These are phyloP conservation scores for Sebastes flavidus DNA, from an alignment of 2,797 vertebrate genomes.

Conservation along the genomic window DNA sequence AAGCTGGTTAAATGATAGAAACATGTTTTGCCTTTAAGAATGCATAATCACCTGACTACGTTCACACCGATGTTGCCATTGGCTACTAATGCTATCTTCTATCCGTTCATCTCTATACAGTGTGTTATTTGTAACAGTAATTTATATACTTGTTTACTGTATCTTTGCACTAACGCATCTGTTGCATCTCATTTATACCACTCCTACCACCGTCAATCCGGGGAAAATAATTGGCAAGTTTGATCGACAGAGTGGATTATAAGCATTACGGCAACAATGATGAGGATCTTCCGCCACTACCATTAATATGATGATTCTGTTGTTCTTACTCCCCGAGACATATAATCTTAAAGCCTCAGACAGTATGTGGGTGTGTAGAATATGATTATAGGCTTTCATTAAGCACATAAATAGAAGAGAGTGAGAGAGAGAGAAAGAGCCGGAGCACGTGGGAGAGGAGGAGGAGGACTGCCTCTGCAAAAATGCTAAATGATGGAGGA, in stretches of 20 bases:
- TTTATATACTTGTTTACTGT: constrained; percentile 36
- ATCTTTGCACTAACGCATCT: constrained; percentile 44
- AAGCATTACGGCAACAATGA: constrained; percentile 63
- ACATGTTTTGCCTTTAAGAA: not conserved
- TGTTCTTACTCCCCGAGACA: constrained; percentile 63
- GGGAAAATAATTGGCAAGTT: constrained; percentile 62
- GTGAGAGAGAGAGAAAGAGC: constrained; percentile 35
- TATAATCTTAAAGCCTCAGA: constrained; percentile 71
- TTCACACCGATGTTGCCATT: not conserved
- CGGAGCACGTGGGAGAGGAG: constrained; percentile 14
- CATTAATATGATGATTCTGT: constrained; percentile 76
- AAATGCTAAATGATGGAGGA: constrained; percentile 41
- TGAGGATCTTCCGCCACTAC: constrained; percentile 55
- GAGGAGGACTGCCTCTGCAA: constrained; percentile 18
- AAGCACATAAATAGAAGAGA: constrained; percentile 62
- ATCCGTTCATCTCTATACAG: not conserved
- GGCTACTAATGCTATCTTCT: not conserved
- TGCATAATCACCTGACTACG: not conserved
- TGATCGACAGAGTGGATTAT: constrained; percentile 73
- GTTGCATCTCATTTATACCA: constrained; percentile 48
- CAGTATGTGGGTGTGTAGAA: constrained; percentile 70
- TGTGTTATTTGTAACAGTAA: not conserved
- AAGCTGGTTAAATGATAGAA: not conserved
- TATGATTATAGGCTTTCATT: constrained; percentile 78
- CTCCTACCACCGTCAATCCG: constrained; percentile 32